Evolutionary conservation across 2,888 invertebrate genomes (phyloP).

Genomic region (Drosophila sordidapex): DNA sequence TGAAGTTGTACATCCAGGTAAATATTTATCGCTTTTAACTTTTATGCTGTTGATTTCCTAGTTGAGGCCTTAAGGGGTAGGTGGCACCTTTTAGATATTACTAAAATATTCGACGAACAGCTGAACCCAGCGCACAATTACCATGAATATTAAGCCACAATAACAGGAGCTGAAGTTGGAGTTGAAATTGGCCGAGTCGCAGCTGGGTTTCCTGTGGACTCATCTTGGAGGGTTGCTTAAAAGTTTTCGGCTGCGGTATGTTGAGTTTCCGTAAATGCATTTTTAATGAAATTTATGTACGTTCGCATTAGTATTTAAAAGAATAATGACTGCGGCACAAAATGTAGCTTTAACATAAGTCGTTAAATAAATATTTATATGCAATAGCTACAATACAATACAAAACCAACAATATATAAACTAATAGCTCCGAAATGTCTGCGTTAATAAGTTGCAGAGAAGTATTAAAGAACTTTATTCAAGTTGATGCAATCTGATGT

Average conservation of each 20-base stretch:
- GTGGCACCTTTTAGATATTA: slow-evolving; percentile 51
- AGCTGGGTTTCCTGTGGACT: slow-evolving; percentile 46
- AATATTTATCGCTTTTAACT: slow-evolving; percentile 48
- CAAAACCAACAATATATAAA: background rate
- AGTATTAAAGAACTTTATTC: background rate
- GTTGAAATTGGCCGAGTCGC: slow-evolving; percentile 60
- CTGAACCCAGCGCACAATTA: slow-evolving; percentile 70
- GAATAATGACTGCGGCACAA: slow-evolving; percentile 24
- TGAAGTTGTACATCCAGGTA: slow-evolving; percentile 43
- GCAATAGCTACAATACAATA: background rate
- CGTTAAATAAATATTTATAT: background rate
- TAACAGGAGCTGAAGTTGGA: slow-evolving; percentile 53
- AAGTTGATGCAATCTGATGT: background rate
- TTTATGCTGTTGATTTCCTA: slow-evolving; percentile 44
- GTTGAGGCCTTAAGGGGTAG: slow-evolving; percentile 36
- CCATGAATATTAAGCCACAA: slow-evolving; percentile 73
- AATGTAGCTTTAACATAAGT: slow-evolving; percentile 2
- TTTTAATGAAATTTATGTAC: slow-evolving; percentile 76
- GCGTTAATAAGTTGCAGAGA: background rate
- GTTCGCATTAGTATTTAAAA: slow-evolving; percentile 58
- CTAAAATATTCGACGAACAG: slow-evolving; percentile 60
- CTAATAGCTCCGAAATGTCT: background rate
- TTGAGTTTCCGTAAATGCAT: slow-evolving; percentile 58
- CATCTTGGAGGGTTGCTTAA: slow-evolving; percentile 54
- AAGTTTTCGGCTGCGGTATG: slow-evolving; percentile 25